Percentiles rank a stretch among this genome's conserved stretches.
phyloP scores from a whole-genome alignment of 2,113 vertebrate genomes.

The Nansenia antarctica region DNA sequence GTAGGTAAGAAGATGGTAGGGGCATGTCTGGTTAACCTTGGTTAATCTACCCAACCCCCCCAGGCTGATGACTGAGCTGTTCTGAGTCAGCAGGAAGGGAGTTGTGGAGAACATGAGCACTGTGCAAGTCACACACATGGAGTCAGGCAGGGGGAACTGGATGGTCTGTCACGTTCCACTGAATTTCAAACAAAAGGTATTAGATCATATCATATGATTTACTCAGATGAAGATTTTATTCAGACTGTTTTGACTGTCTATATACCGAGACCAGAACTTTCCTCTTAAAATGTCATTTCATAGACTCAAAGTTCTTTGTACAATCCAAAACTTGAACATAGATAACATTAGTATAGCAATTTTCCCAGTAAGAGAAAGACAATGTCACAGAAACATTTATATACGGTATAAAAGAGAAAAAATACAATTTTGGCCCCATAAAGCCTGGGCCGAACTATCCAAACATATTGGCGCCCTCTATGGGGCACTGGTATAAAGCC shows the following conservation, averaged over 20 bases:
- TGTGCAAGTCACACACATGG: conserved; percentile 41
- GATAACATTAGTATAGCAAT: too few species aligned
- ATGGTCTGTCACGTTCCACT: background rate
- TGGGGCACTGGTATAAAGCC: background rate
- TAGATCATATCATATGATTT: background rate
- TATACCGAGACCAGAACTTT: background rate
- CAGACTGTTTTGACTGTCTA: background rate
- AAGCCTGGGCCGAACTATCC: background rate
- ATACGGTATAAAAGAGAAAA: background rate
- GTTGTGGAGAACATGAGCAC: conserved; percentile 27
- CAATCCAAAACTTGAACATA: too few species aligned
- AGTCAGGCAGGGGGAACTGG: too few species aligned
- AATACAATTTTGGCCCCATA: too few species aligned
- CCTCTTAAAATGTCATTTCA: background rate
- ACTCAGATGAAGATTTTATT: background rate
- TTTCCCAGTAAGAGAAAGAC: too few species aligned
- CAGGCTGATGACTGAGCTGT: conserved; percentile 13
- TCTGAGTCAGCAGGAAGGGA: conserved; percentile 45
- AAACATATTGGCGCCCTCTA: background rate
- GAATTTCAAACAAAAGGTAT: background rate
- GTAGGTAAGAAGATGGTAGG: too few species aligned
- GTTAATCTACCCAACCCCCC: background rate
- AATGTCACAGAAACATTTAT: background rate
- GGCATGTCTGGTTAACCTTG: background rate
- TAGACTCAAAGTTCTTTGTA: too few species aligned